Base-by-base conservation (phyloP, 2,888 invertebrate species). In the Tigriopus californicus region DNA sequence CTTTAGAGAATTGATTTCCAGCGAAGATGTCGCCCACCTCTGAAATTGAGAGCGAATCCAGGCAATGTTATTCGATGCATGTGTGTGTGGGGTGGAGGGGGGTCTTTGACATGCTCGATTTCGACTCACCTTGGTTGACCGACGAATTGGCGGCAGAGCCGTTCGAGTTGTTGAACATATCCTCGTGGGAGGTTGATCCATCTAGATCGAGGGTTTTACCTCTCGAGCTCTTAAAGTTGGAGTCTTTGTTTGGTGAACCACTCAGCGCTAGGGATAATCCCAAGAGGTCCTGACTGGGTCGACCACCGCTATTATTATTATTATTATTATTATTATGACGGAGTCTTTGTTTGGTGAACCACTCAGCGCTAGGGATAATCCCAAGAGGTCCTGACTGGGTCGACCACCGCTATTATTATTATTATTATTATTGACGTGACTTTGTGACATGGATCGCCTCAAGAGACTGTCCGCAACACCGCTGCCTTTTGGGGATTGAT, bases 121-220 rank as follows among this genome's bases (percentile, higher is more conserved):
- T 15, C 8, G 20, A 42, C 46, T 5, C 6, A 20, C 15, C 20
- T 46, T 46, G 46, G 8, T 46, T 46, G 15, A 18, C 20, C 15
- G 15, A 46, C 20, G 18, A 46, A 20, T 46, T 46, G 15, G 46
- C 46, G 20, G 20, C 20, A 6, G 15, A 46, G 46, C 20, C 8
- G 46, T 18, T 46, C 46, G 46, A 20, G 46, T 46, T 10, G 20
- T 20, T 46, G 3, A 46, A 6, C 46, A 33, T 33, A 33, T 33
- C 33, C 33, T 33, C 33, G 3, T 33, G 33, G 86, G 86, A 72
- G 86, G 85, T 68, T 80, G 82, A 60, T 79, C 79, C 51, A 81
- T 80, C 1, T 82, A 82, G 53, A 82, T 82, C 15, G 82, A 79
- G 58, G 86, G 83, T 72, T 83, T 84, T 64, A 8, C 33, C 8